These are phyloP conservation scores for Chaetodon trifasciatus DNA, from an alignment of 2,797 vertebrate genomes.

Conservation along the genomic window DNA sequence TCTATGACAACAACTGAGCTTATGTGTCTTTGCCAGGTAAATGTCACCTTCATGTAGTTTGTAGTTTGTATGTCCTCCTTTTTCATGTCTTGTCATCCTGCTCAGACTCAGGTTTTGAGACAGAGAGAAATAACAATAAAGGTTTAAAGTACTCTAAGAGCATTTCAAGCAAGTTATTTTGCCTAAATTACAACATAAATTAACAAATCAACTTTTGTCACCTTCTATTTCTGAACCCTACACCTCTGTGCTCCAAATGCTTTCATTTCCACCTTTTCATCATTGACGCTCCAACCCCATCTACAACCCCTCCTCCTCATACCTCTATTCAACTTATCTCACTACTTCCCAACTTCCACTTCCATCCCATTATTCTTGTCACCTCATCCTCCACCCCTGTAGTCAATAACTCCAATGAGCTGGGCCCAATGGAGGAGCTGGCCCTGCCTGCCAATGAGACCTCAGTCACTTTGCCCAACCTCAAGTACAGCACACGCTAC, in stretches of 20 bases:
- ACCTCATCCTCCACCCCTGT: slow-evolving; percentile 70
- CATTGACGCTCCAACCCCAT: slow-evolving; percentile 51
- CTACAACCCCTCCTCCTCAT: slow-evolving; percentile 34
- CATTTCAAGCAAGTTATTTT: slow-evolving; percentile 50
- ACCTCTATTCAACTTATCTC: slow-evolving; percentile 54
- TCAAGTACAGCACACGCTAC: slow-evolving; percentile 97
- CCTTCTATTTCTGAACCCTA: slow-evolving; percentile 64
- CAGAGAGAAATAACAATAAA: slow-evolving; percentile 6
- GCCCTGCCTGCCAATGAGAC: slow-evolving; percentile 94
- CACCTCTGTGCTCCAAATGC: slow-evolving; percentile 61
- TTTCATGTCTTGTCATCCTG: slow-evolving; percentile 59
- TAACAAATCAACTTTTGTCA: slow-evolving; percentile 79
- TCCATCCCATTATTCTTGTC: slow-evolving; percentile 60
- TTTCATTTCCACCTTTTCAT: slow-evolving; percentile 60
- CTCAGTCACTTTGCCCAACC: slow-evolving; percentile 91
- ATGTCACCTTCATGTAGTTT: slow-evolving; percentile 61
- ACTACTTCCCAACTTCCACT: slow-evolving; percentile 55
- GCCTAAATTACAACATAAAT: slow-evolving; percentile 59
- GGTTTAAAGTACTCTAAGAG: slow-evolving; percentile 37
- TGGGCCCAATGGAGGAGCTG: slow-evolving; percentile 91
- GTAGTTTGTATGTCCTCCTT: slow-evolving; percentile 59
- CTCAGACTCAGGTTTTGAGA: slow-evolving; percentile 32
- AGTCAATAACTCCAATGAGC: slow-evolving; percentile 96
- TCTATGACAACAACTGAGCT: background rate
- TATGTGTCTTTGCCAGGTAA: slow-evolving; percentile 8